A percentile compares a stretch with the other conserved stretches of the same genome.
phyloP scores from a whole-genome alignment of 2,113 vertebrate genomes.

The Colossoma macropomum region DNA sequence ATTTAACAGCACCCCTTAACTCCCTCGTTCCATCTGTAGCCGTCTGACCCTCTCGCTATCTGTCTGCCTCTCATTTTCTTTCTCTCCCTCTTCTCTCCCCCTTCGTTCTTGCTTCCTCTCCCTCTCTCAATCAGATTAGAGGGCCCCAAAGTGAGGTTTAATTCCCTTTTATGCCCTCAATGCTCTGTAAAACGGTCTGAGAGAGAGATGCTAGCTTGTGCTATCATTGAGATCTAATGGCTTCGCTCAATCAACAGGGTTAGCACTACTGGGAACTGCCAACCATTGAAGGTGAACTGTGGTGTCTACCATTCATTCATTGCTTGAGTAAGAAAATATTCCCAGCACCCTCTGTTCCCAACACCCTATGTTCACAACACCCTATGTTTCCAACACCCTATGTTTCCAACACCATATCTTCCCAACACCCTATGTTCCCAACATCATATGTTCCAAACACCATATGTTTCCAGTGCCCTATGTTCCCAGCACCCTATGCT shows the following conservation, averaged over 20 bases:
- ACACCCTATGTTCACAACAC: no score
- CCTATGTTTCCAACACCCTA: no score
- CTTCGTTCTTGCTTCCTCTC: neutral
- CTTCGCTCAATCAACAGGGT: constrained; percentile 21
- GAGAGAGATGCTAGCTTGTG: constrained; percentile 1
- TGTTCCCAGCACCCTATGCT: no score
- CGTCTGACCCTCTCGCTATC: constrained; percentile 10
- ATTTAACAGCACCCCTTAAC: neutral
- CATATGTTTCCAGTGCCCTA: no score
- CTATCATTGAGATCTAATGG: constrained; percentile 22
- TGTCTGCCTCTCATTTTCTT: constrained; percentile 17
- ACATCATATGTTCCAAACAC: no score
- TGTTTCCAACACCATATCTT: no score
- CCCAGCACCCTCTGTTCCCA: no score
- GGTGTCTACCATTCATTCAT: constrained; percentile 2
- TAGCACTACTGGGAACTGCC: neutral
- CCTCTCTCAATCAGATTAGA: constrained; percentile 47
- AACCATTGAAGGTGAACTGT: constrained; percentile 8
- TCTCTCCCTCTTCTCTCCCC: neutral
- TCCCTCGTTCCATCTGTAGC: neutral
- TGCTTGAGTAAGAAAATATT: neutral
- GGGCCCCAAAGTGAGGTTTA: constrained; percentile 44
- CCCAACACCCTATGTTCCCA: no score
- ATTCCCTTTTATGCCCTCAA: constrained; percentile 41
- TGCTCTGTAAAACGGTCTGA: constrained; percentile 20